These are phyloP conservation scores for Lydus trimaculatus DNA, from an alignment of 2,888 invertebrate genomes.

Conservation along the genomic window DNA sequence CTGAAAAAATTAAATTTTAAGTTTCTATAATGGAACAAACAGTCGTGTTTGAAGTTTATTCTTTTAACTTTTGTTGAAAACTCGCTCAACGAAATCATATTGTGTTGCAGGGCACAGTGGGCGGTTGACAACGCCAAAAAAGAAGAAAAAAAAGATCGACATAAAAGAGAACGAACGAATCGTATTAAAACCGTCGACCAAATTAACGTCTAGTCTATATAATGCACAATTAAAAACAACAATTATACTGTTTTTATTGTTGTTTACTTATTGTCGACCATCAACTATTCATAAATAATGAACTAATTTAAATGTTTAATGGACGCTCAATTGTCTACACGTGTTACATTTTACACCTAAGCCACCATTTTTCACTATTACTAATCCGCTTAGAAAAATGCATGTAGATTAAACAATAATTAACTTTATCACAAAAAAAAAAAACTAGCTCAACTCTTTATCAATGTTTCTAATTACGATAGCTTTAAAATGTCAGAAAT, in stretches of 20 bases:
- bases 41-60: slow-evolving; percentile 34
- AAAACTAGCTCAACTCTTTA: neutral
- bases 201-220: neutral
- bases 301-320: slow-evolving; percentile 34
- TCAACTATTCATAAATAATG: slow-evolving; percentile 32
- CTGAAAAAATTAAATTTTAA: slow-evolving; percentile 34
- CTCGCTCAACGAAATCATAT: neutral
- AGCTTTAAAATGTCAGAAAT: neutral
- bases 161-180: neutral
- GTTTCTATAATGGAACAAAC: slow-evolving; percentile 35
- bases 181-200: neutral
- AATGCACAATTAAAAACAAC: slow-evolving; percentile 10
- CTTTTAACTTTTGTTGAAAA: slow-evolving; percentile 29
- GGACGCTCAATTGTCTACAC: slow-evolving; percentile 24
- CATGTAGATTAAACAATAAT: neutral
- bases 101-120: neutral
- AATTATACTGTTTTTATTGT: slow-evolving; percentile 17
- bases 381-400: neutral
- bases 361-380: slow-evolving; percentile 12
- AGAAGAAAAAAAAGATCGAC: neutral
- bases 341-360: slow-evolving; percentile 22
- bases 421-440: neutral
- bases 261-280: slow-evolving; percentile 22
- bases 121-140: neutral
- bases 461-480: neutral